These are phyloP conservation scores for Zaprionus bogoriensis DNA, from an alignment of 2,888 invertebrate genomes.

Conservation along the genomic window DNA sequence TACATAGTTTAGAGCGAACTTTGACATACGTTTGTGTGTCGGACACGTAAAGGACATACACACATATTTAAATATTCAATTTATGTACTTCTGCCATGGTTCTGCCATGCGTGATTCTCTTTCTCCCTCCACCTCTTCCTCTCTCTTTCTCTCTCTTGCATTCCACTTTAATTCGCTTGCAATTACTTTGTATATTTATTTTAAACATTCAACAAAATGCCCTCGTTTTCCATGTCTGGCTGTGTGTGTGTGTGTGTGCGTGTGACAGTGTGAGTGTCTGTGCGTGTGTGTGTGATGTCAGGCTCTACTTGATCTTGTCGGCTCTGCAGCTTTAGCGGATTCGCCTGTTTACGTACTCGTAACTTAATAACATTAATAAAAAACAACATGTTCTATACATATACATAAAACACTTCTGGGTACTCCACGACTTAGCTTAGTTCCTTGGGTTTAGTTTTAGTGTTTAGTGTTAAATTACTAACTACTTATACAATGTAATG, in stretches of 20 bases:
- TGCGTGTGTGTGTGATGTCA: conserved; percentile 9
- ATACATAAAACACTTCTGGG: conserved; percentile 50
- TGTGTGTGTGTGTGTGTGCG: conserved; percentile 20
- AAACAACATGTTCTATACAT: conserved; percentile 68
- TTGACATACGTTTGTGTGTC: conserved; percentile 15
- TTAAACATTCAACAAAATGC: conserved; percentile 64
- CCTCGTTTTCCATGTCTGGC: conserved; percentile 26
- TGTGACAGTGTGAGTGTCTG: conserved; percentile 17
- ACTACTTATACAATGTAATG: conserved; percentile 82
- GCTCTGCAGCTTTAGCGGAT: not conserved
- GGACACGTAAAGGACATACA: conserved; percentile 21
- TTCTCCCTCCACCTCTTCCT: no score
- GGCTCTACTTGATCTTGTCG: not conserved
- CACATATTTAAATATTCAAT: conserved; percentile 43
- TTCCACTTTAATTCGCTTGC: conserved; percentile 31
- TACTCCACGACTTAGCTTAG: conserved; percentile 39
- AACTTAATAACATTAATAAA: conserved; percentile 70
- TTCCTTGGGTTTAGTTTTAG: no score
- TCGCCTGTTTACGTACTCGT: conserved; percentile 39
- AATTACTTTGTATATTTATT: conserved; percentile 48
- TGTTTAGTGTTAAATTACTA: conserved; percentile 80
- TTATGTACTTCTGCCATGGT: conserved; percentile 33
- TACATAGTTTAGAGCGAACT: conserved; percentile 45
- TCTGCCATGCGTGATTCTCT: conserved; percentile 24
- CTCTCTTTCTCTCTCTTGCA: conserved; percentile 17